Conservation (phyloP, 2,888 invertebrate species). For the Teleogryllus oceanicus region DNA sequence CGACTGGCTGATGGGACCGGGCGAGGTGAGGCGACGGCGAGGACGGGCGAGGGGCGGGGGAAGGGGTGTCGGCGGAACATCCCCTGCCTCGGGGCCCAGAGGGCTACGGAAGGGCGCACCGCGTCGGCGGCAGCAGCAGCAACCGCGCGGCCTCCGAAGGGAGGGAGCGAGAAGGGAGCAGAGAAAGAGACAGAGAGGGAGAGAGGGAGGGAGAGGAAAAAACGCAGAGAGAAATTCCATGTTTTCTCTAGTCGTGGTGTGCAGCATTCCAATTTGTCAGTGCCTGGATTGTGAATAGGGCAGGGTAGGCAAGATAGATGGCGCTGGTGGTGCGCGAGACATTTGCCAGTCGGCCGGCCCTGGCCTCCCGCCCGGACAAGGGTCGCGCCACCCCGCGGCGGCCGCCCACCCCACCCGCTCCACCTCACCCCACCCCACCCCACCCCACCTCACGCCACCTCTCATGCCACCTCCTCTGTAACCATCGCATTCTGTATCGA, state of each 20-base stretch:
- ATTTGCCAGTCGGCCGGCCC: slow-evolving; percentile 4
- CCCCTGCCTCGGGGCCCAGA: neutral
- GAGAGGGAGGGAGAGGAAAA: slow-evolving; percentile 6
- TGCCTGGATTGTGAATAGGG: slow-evolving; percentile 24
- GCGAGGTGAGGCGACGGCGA: neutral
- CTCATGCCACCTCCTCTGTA: no score
- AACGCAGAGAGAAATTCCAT: slow-evolving; percentile 21
- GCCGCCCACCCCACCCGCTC: neutral
- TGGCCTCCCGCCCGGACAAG: neutral
- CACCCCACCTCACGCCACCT: no score
- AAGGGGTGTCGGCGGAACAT: neutral
- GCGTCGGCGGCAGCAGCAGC: neutral
- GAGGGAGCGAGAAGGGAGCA: neutral
- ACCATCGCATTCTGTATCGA: no score
- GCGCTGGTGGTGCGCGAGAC: neutral
- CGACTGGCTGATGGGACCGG: neutral
- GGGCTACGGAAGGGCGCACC: neutral
- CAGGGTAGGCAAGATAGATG: slow-evolving; percentile 24
- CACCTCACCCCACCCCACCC: no score
- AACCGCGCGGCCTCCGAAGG: neutral
- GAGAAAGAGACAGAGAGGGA: neutral
- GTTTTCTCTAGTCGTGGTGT: slow-evolving; percentile 25
- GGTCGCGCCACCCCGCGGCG: neutral
- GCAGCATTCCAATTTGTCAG: slow-evolving; percentile 33
- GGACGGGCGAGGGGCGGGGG: neutral